These are phyloP conservation scores for Pomacea canaliculata DNA, from an alignment of 2,888 invertebrate species.

Conservation along the genomic window DNA sequence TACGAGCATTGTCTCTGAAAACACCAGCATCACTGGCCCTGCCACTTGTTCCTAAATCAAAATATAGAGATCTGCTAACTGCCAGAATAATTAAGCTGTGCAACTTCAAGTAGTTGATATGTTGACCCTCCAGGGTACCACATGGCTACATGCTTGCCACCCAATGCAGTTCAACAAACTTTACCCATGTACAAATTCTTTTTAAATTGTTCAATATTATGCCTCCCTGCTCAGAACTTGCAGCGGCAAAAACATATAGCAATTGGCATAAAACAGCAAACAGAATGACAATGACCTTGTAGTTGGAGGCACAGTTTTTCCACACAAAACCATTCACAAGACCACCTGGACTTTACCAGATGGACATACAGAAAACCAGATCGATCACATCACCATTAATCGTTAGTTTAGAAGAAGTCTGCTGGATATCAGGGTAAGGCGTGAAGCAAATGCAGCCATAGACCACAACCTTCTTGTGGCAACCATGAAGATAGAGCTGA, in stretches of 20 bases:
- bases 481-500: too few relatives aligned
- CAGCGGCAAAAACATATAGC: neutral
- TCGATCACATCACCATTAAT: too few relatives aligned
- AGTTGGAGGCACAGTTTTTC: too few relatives aligned
- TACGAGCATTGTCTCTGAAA: neutral
- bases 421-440: too few relatives aligned
- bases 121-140: neutral
- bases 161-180: neutral
- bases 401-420: too few relatives aligned
- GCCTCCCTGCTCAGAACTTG: neutral
- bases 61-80: neutral
- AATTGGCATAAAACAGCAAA: neutral
- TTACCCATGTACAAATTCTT: neutral
- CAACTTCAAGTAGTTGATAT: neutral
- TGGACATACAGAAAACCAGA: too few relatives aligned
- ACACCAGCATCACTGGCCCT: conserved; percentile 10
- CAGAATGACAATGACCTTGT: too few relatives aligned
- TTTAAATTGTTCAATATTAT: neutral
- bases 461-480: too few relatives aligned
- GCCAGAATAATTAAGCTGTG: conserved; percentile 15
- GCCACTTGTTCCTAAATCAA: conserved; percentile 11
- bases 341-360: too few relatives aligned
- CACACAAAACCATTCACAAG: too few relatives aligned
- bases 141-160: conserved; percentile 7
- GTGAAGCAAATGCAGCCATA: too few relatives aligned